These are phyloP conservation scores for Nicator chloris DNA, from an alignment of 2,113 vertebrate genomes.

Conservation along the genomic window DNA sequence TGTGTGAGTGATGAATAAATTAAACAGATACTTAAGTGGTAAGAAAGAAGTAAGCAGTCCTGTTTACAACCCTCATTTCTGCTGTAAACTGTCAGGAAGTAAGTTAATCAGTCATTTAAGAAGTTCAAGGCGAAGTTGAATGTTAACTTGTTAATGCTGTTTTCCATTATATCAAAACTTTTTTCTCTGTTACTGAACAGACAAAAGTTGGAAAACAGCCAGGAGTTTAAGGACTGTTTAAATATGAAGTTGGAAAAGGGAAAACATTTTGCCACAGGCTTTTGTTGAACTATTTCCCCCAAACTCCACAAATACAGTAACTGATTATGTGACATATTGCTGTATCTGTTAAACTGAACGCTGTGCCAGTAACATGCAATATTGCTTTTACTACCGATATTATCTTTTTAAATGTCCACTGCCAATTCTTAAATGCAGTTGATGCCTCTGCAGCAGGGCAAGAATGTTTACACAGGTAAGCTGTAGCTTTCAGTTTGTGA, in stretches of 20 bases:
- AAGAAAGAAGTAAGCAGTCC: conserved; percentile 50
- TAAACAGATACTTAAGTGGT: conserved; percentile 62
- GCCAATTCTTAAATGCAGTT: background rate
- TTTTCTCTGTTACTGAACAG: conserved; percentile 3
- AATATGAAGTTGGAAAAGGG: background rate
- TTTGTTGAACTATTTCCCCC: background rate
- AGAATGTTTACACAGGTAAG: background rate
- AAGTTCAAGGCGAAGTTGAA: conserved; percentile 43
- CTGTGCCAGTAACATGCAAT: background rate
- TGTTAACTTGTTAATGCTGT: conserved; percentile 21
- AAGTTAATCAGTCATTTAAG: conserved; percentile 66
- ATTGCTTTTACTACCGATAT: background rate
- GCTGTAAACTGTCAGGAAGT: conserved; percentile 29
- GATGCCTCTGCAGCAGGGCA: background rate
- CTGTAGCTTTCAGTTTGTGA: background rate
- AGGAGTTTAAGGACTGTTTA: background rate
- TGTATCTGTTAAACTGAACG: background rate
- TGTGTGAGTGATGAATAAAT: conserved; percentile 62
- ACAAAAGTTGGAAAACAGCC: background rate
- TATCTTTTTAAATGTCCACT: background rate
- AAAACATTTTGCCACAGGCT: background rate
- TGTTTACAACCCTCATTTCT: conserved; percentile 50
- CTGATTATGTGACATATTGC: background rate
- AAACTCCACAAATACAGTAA: background rate
- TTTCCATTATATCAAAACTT: conserved; percentile 9